Percentiles rank a stretch among this genome's conserved stretches.
These are phyloP conservation scores for Anas flavirostris DNA, from an alignment of 2,797 vertebrate genomes.

Conservation along the genomic window DNA sequence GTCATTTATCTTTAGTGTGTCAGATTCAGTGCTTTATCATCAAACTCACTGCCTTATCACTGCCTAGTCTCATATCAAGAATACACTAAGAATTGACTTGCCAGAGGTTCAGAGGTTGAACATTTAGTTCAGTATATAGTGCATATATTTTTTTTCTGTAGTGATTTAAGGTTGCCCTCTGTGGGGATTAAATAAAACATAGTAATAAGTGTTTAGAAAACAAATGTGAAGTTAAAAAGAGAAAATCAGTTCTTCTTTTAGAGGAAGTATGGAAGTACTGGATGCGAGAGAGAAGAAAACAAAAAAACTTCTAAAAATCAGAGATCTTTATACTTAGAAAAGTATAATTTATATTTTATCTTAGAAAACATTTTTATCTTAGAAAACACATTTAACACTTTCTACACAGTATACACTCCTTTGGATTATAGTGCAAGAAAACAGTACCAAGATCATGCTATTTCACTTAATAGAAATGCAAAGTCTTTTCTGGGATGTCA, in stretches of 20 bases:
- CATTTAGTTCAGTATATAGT: neutral
- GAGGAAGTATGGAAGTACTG: neutral
- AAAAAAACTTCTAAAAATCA: neutral
- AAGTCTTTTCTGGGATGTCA: neutral
- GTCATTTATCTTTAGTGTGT: slow-evolving; percentile 73
- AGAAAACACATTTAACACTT: slow-evolving; percentile 8
- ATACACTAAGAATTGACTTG: slow-evolving; percentile 43
- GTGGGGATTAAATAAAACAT: neutral
- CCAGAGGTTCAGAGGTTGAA: slow-evolving; percentile 40
- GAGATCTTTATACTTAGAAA: neutral
- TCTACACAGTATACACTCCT: neutral
- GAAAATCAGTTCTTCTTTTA: neutral
- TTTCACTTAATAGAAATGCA: neutral
- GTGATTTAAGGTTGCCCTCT: slow-evolving; percentile 42
- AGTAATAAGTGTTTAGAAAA: slow-evolving; percentile 28
- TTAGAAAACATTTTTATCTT: slow-evolving; percentile 23
- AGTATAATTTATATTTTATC: neutral
- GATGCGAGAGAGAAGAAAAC: neutral
- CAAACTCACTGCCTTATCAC: slow-evolving; percentile 62
- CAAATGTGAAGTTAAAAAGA: neutral
- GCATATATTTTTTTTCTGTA: neutral
- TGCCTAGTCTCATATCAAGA: slow-evolving; percentile 38
- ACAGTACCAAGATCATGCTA: neutral
- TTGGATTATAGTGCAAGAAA: neutral
- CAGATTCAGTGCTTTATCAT: slow-evolving; percentile 64